Conservation (phyloP, 2,888 invertebrate species). For the Noctuana brunneofusca region DNA sequence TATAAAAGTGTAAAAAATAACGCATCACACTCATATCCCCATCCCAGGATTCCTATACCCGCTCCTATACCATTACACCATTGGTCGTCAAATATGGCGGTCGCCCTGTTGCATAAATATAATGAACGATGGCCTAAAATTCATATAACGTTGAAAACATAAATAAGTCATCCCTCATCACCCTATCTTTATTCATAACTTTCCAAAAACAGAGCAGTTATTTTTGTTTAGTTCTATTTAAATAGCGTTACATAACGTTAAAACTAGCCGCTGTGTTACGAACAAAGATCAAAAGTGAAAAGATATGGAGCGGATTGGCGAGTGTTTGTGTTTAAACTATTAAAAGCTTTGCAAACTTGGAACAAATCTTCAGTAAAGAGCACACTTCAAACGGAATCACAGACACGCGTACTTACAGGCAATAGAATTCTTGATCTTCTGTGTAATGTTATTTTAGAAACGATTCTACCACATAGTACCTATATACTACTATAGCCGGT, state of each 20-base stretch:
- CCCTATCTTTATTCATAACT: not conserved
- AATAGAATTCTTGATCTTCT: not conserved
- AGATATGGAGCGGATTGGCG: not conserved
- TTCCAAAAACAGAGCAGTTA: not conserved
- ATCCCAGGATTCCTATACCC: too few relatives aligned
- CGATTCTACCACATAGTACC: not conserved
- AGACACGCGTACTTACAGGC: not conserved
- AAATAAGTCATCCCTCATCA: not conserved
- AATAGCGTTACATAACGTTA: conserved; percentile 1
- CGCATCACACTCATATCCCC: too few relatives aligned
- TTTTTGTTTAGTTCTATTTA: not conserved
- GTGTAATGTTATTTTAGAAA: not conserved
- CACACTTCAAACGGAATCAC: not conserved
- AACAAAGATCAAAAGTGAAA: conserved; percentile 11
- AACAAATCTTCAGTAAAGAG: conserved; percentile 12
- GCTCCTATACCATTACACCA: too few relatives aligned
- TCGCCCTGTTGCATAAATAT: not conserved
- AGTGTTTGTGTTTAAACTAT: conserved; percentile 25
- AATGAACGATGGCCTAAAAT: not conserved
- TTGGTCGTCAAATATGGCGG: too few relatives aligned
- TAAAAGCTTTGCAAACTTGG: conserved; percentile 19
- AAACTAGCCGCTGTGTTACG: not conserved
- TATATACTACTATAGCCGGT: too few relatives aligned
- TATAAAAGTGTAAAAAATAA: too few relatives aligned
- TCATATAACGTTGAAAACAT: not conserved